Percentiles rank a stretch among this genome's conserved stretches.
Evolutionary conservation across 2,113 vertebrate genomes (phyloP).

Genomic region (Elgaria multicarinata): DNA sequence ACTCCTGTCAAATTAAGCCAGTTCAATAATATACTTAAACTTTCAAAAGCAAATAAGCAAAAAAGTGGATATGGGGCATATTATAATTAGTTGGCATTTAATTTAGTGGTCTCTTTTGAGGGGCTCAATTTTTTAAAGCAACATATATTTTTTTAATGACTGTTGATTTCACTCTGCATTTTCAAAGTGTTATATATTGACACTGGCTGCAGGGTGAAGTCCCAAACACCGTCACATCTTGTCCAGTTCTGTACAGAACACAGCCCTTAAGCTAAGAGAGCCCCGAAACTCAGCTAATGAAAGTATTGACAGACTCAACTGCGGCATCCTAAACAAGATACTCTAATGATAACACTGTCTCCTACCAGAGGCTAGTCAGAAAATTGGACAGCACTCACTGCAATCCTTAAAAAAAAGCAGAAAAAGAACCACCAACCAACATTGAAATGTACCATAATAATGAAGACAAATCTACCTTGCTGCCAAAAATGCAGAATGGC

Average conservation of each 20-base stretch:
- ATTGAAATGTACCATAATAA: constrained; percentile 42
- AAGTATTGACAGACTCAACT: constrained; percentile 47
- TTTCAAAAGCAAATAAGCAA: background rate
- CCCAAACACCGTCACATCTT: background rate
- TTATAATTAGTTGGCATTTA: background rate
- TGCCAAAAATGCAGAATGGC: constrained; percentile 34
- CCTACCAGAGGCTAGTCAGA: constrained; percentile 38
- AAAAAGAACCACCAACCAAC: background rate
- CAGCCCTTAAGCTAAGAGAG: constrained; percentile 39
- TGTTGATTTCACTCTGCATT: background rate
- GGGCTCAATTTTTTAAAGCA: background rate
- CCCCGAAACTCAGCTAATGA: constrained; percentile 55
- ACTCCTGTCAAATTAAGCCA: background rate
- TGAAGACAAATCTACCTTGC: constrained; percentile 30
- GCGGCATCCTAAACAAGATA: constrained; percentile 30
- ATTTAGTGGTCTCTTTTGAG: background rate
- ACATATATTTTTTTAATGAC: background rate
- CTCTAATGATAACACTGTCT: constrained; percentile 15
- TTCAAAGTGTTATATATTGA: constrained; percentile 30
- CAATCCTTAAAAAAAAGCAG: background rate
- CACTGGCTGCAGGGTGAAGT: constrained; percentile 34
- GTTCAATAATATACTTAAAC: constrained; percentile 13
- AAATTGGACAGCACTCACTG: constrained; percentile 21
- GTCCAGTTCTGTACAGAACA: constrained; percentile 24
- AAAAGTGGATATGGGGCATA: background rate